Percentiles rank a stretch among this genome's conserved stretches.
phyloP scores from a whole-genome alignment of 2,888 invertebrate genomes.

The Nycteola revayana region DNA sequence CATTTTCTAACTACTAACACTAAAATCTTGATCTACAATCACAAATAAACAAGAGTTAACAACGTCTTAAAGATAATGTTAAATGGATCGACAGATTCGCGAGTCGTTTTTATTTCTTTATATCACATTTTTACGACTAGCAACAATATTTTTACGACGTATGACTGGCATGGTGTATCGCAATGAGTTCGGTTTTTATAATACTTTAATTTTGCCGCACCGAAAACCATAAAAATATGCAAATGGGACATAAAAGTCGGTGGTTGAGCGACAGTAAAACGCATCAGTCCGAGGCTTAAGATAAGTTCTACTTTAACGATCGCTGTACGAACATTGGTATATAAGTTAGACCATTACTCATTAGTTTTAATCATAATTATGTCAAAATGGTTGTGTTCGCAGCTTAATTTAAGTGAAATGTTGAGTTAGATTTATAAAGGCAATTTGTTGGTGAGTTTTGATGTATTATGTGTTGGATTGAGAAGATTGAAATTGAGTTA shows the following conservation, averaged over 20 bases:
- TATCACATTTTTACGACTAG: slow-evolving; percentile 64
- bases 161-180: slow-evolving; percentile 53
- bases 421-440: no score
- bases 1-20: neutral
- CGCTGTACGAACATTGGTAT: no score
- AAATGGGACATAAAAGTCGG: slow-evolving; percentile 72
- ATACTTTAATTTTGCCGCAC: slow-evolving; percentile 80
- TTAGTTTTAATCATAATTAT: neutral
- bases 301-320: no score
- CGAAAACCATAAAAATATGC: slow-evolving; percentile 78
- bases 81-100: slow-evolving; percentile 60
- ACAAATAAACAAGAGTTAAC: no score
- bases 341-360: no score
- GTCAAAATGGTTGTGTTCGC: no score
- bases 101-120: slow-evolving; percentile 64
- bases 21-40: slow-evolving; percentile 6
- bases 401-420: no score
- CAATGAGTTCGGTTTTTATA: slow-evolving; percentile 72
- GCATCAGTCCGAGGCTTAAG: slow-evolving; percentile 45
- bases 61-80: slow-evolving; percentile 28
- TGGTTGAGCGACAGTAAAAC: slow-evolving; percentile 57
- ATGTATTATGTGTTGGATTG: no score
- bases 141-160: slow-evolving; percentile 74
- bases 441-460: no score
- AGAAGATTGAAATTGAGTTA: no score